Evolutionary conservation across 2,113 vertebrate species (phyloP).

Genomic region (Panthera leo): DNA sequence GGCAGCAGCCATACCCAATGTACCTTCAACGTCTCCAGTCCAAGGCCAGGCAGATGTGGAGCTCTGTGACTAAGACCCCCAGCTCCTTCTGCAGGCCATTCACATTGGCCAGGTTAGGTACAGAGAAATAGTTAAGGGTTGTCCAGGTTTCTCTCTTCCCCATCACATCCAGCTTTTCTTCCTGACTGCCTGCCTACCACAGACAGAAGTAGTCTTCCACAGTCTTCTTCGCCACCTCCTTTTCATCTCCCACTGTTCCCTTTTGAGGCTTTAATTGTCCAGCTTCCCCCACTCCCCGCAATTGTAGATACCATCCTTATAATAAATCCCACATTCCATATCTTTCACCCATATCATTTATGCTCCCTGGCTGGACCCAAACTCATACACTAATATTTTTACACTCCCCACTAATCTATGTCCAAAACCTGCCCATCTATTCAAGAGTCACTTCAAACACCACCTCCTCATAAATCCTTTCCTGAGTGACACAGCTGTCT

Average conservation of each 20-base stretch:
- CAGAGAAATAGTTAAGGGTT: background rate
- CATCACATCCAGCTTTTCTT: background rate
- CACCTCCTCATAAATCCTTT: background rate
- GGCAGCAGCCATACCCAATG: background rate
- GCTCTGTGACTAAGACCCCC: background rate
- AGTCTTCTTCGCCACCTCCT: background rate
- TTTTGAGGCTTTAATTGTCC: background rate
- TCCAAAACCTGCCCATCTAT: background rate
- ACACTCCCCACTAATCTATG: background rate
- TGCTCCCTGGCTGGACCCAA: background rate
- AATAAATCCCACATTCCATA: background rate
- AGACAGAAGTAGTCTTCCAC: background rate
- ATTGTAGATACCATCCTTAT: background rate
- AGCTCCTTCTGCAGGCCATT: background rate
- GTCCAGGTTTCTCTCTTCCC: background rate
- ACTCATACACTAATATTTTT: background rate
- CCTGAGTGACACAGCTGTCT: background rate
- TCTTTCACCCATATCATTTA: background rate
- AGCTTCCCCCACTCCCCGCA: background rate
- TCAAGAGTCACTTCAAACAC: background rate
- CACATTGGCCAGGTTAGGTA: background rate
- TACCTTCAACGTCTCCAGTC: background rate
- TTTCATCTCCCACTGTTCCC: background rate
- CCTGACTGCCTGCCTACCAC: background rate
- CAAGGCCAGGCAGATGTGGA: background rate